phyloP scores from a whole-genome alignment of 2,113 vertebrate species.

The Pelodiscus sinensis region DNA sequence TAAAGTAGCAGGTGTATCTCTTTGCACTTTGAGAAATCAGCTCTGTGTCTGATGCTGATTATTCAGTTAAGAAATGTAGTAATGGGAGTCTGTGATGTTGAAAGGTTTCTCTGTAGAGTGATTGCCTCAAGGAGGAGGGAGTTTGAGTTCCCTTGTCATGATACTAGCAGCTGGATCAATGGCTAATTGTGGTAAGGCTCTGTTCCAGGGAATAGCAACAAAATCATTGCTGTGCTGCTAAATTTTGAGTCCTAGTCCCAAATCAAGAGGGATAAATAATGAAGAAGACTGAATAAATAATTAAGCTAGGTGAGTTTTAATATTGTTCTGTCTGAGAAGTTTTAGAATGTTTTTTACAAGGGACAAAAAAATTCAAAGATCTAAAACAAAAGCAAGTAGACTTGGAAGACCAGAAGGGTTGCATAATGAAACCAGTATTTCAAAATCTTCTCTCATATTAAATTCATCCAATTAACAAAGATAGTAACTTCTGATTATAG shows the following conservation, averaged over 20 bases:
- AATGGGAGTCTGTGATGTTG: slow-evolving; percentile 41
- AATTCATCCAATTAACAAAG: background rate
- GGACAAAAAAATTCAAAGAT: background rate
- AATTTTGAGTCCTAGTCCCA: slow-evolving; percentile 38
- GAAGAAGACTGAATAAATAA: slow-evolving; percentile 43
- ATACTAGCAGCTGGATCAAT: slow-evolving; percentile 48
- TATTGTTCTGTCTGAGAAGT: slow-evolving; percentile 20
- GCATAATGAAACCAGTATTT: slow-evolving; percentile 12
- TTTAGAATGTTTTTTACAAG: background rate
- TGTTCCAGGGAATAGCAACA: slow-evolving; percentile 49
- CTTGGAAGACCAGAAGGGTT: background rate
- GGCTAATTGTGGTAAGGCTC: slow-evolving; percentile 60
- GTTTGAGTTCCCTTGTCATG: slow-evolving; percentile 37
- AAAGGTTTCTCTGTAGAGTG: slow-evolving; percentile 49
- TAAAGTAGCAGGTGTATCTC: background rate
- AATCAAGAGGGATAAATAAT: slow-evolving; percentile 58
- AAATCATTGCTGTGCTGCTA: slow-evolving; percentile 23
- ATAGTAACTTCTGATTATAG: background rate
- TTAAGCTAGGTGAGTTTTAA: slow-evolving; percentile 54
- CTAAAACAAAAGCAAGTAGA: background rate
- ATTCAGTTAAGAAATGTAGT: slow-evolving; percentile 46
- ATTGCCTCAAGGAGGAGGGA: slow-evolving; percentile 67
- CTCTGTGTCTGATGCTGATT: slow-evolving; percentile 27
- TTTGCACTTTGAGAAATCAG: slow-evolving; percentile 32
- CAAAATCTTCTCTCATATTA: background rate